These are phyloP conservation scores for Campylomormyrus tamandua DNA, from an alignment of 2,113 vertebrate genomes.

Conservation along the genomic window DNA sequence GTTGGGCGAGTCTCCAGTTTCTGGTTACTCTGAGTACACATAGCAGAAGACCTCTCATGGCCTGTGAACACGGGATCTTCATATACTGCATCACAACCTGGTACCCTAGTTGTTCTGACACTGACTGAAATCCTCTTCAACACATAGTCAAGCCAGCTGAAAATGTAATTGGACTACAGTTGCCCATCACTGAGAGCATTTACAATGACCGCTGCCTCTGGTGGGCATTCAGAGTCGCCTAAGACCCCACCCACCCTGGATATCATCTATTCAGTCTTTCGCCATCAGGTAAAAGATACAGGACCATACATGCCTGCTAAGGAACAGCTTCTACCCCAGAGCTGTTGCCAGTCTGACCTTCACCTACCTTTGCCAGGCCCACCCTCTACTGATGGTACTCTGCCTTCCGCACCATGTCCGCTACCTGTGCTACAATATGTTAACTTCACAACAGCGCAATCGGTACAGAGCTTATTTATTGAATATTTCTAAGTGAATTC, in stretches of 20 bases:
- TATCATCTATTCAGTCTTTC: not conserved
- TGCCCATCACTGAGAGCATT: not conserved
- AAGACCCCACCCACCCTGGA: not conserved
- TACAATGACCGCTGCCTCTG: not conserved
- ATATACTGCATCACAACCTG: not conserved
- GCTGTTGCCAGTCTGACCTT: not conserved
- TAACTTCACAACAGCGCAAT: too few species aligned
- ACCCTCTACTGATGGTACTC: not conserved
- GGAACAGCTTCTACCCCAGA: not conserved
- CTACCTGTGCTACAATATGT: too few species aligned
- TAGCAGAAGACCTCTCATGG: not conserved
- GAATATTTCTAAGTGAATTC: too few species aligned
- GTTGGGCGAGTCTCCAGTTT: not conserved
- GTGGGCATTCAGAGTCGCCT: not conserved
- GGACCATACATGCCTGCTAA: not conserved
- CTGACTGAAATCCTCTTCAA: not conserved
- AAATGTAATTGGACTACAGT: not conserved
- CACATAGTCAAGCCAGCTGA: not conserved
- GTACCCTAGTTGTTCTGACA: not conserved
- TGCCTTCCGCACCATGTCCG: not conserved
- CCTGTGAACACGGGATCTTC: not conserved
- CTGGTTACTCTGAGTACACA: not conserved
- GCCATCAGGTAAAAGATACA: too few species aligned
- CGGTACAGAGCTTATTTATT: too few species aligned
- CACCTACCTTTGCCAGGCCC: not conserved